A percentile compares a stretch with the other conserved stretches of the same genome.
Evolutionary conservation across 2,113 vertebrate species (phyloP).

Genomic region (Datnioides undecimradiatus): DNA sequence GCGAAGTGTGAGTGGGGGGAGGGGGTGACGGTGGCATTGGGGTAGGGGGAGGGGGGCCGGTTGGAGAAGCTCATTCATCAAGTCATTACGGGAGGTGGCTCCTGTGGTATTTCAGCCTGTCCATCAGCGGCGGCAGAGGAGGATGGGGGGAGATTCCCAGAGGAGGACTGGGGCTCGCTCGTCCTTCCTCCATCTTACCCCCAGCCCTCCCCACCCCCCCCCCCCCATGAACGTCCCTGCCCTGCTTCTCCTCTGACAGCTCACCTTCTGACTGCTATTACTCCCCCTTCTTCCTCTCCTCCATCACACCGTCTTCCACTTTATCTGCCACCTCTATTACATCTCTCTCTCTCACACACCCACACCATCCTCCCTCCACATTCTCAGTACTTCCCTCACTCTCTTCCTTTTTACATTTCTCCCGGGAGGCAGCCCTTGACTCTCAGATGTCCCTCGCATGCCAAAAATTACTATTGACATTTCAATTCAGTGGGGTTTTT

Average conservation of each 20-base stretch:
- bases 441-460: constrained; percentile 83
- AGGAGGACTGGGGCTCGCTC: constrained; percentile 54
- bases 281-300: constrained; percentile 71
- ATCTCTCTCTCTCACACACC: constrained; percentile 40
- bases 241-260: constrained; percentile 71
- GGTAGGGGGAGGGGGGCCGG: constrained; percentile 10
- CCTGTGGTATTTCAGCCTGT: constrained; percentile 82
- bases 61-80: constrained; percentile 85
- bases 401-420: constrained; percentile 75
- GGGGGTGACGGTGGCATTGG: constrained; percentile 40
- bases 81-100: constrained; percentile 83
- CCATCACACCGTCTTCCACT: constrained; percentile 73
- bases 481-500: constrained; percentile 87
- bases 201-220: not conserved
- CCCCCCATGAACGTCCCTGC: constrained; percentile 25
- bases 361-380: constrained; percentile 48
- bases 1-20: not conserved
- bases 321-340: constrained; percentile 75
- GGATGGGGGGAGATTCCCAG: constrained; percentile 65
- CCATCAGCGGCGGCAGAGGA: constrained; percentile 64
- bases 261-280: constrained; percentile 80
- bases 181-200: constrained; percentile 45
- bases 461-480: constrained; percentile 95
- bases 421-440: constrained; percentile 79
- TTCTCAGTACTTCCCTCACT: constrained; percentile 58